Evolutionary conservation across 1,140 invertebrate genomes (phyloP), one percentile per base, ranked within the genome.

Genomic region (Magallana ariakensis): DNA sequence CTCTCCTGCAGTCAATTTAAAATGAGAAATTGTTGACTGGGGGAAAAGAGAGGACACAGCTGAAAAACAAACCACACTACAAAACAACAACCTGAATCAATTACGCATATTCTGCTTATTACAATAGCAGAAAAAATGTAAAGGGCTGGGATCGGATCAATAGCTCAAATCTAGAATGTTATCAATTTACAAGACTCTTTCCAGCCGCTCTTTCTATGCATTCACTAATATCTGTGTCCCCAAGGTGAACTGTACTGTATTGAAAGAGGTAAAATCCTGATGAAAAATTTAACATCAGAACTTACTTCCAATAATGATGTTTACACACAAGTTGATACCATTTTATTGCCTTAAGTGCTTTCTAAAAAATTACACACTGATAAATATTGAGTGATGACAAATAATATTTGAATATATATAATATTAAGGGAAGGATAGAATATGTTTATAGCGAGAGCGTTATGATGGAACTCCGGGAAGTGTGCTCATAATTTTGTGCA

Each of bases 251-350:
- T n/a, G 58, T 62, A 19, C 58, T 62, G 58, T 62, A 62, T 62
- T 62, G 19, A 62, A 62, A 62, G 58, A 62, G 58, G 58, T 62
- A 62, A 62, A 62, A 62, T 16, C 58, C 58, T 19, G 11, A 62
- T 62, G 58, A 62, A 62, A 62, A 62, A 62, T 62, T 62, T 62
- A 62, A 62, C 58, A 62, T n/a, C 58, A 62, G 58, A 62, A 62
- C 19, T 62, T 62, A 62, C 15, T 62, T 15, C 19, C 16, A 62
- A 62, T 62, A 62, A 62, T 62, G 58, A 62, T 62, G 58, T 62
- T 62, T 62, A 62, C 58, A 62, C 58, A 62, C 16, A 62, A 62
- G 58, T 62, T 62, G 58, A 62, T 62, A 62, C 58, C 58, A 62
- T 62, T 62, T 62, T 62, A 62, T 62, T 62, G 58, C 58, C 58